Conservation (phyloP, 1,140 invertebrate genomes). For the Grapholita molesta region DNA sequence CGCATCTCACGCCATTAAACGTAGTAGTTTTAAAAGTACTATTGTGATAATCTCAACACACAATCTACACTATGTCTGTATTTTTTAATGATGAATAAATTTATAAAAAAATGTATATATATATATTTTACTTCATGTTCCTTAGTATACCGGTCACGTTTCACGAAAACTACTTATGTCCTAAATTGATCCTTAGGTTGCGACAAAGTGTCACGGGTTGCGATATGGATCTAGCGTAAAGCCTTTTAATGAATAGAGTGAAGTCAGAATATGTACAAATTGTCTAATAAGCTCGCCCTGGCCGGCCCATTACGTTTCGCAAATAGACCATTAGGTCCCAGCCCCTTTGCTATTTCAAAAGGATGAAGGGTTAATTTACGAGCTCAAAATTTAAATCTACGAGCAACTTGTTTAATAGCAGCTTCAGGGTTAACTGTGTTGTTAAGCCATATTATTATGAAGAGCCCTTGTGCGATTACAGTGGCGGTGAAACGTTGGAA, state of each 20-base stretch:
- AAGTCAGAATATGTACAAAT: constrained; percentile 71
- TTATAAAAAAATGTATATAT: too few relatives aligned
- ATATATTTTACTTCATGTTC: not conserved
- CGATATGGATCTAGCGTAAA: constrained; percentile 34
- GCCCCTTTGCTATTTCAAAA: constrained; percentile 77
- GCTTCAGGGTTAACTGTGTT: constrained; percentile 68
- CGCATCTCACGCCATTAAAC: too few relatives aligned
- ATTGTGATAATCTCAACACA: too few relatives aligned
- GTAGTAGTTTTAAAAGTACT: too few relatives aligned
- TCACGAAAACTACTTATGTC: not conserved
- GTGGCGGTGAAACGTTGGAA: constrained; percentile 19
- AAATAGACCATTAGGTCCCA: constrained; percentile 76
- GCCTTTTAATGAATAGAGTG: constrained; percentile 47
- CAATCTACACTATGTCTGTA: too few relatives aligned
- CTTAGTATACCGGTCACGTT: not conserved
- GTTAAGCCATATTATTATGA: constrained; percentile 69
- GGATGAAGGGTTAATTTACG: constrained; percentile 77
- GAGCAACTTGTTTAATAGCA: constrained; percentile 69
- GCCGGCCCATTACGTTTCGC: constrained; percentile 71
- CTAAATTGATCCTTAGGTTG: constrained; percentile 1
- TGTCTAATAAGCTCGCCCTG: constrained; percentile 69
- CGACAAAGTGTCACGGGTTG: not conserved
- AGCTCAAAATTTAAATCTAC: constrained; percentile 78
- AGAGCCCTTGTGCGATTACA: constrained; percentile 46
- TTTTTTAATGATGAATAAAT: too few relatives aligned